phyloP scores from a whole-genome alignment of 2,113 vertebrate genomes.

The Junco hyemalis region DNA sequence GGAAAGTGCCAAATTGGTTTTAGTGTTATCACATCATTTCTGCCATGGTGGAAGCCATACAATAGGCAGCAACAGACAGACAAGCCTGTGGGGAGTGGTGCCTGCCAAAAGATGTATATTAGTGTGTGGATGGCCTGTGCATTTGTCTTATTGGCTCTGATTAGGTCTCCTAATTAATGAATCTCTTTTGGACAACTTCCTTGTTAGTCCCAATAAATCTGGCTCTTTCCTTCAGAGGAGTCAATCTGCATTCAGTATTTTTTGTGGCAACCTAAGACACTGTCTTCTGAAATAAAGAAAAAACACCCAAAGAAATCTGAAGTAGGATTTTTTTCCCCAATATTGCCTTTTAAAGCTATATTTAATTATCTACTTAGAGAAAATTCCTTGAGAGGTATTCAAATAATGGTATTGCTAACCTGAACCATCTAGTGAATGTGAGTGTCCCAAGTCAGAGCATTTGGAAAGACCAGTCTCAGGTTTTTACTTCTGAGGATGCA shows the following conservation, averaged over 20 bases:
- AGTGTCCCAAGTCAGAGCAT: neutral
- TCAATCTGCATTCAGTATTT: neutral
- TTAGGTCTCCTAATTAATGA: constrained; percentile 47
- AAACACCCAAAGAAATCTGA: neutral
- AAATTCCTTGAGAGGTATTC: neutral
- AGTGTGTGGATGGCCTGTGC: neutral
- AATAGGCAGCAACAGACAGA: constrained; percentile 36
- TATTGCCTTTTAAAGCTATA: neutral
- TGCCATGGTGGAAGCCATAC: neutral
- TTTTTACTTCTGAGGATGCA: neutral
- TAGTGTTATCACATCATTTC: constrained; percentile 28
- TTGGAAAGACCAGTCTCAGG: neutral
- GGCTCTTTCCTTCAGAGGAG: constrained; percentile 6
- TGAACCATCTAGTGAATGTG: neutral
- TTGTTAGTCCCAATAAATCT: constrained; percentile 25
- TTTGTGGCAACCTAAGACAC: neutral
- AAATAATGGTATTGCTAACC: neutral
- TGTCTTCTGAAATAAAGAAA: neutral
- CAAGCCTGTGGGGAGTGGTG: constrained; percentile 16
- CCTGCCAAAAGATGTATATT: constrained; percentile 47
- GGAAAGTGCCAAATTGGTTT: constrained; percentile 48
- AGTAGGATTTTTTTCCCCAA: neutral
- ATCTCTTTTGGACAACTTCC: constrained; percentile 44
- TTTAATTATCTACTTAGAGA: neutral
- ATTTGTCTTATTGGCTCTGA: constrained; percentile 37